Base-by-base conservation (phyloP, 2,888 invertebrate genomes). In the Nomada lathburiana region DNA sequence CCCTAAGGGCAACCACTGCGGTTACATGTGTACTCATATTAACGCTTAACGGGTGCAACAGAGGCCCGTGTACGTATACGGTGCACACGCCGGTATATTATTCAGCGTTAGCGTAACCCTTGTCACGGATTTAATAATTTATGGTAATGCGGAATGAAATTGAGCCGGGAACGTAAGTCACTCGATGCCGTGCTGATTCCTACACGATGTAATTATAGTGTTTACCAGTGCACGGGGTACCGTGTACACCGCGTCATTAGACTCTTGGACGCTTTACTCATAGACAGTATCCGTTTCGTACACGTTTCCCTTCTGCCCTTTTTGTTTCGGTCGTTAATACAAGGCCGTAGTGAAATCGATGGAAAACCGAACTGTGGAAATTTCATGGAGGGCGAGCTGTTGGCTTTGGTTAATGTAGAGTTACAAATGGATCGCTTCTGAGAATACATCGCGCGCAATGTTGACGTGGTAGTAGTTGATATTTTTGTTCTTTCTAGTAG, bases 11-110 rank as follows among this genome's bases (percentile, higher is more conserved):
- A 63, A 20, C 55, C 52, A 67, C 29, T 44, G 23, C n/a, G n/a
- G 44, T 20, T 65, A 53, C 77, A 73, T 47, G 74, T 67, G 85
- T 82, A 82, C 83, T 83, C 84, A 84, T 85, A 86, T 87, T 84
- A 86, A 72, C 86, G 83, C 83, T 84, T 86, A 83, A 84, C 80
- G 79, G 65, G 18, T 18, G 44, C 36, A 64, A 70, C 62, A 36
- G 53, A 47, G 62, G n/a, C 20, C 7, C 29, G 47, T 36, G 16
- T 59, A 44, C 18, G 26, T 63, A 23, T 44, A n/a, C 55, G 23
- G 18, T 9, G 68, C 55, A 23, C 59, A 44, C 20, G 59, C 20
- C 3, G 20, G 62, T 53, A 76, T 76, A 59, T 75, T 75, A 57
- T 75, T 73, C 64, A 73, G n/a, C 64, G 63, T 72, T 72, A 60